Base-by-base conservation (phyloP, 2,113 vertebrate species). In the Archocentrus centrarchus region DNA sequence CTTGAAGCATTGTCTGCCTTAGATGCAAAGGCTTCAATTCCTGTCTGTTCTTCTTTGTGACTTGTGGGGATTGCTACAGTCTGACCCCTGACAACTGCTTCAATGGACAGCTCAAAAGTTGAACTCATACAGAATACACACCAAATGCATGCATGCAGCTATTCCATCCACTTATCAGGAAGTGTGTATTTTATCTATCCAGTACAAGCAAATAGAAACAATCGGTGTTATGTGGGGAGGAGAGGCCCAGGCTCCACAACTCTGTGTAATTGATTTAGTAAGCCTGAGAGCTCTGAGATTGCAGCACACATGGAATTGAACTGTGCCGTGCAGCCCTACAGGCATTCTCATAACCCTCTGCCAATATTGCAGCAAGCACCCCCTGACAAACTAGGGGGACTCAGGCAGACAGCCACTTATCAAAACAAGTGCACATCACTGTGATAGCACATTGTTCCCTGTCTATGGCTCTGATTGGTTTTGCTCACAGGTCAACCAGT, bases 201-300 rank as follows among this genome's bases (percentile, higher is more conserved):
- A 27, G 8, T 22, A 11, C 80, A 77, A 57, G 53, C 58, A 77
- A 76, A 87, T 50, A 77, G 79, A 88, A 93, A 88, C 89, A 87
- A 62, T 86, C 68, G 80, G 62, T 89, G 83, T 87, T 80, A 77
- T 66, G 79, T 77, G 80, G 59, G 85, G 44, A 80, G 83, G 83
- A 84, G 84, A 82, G 64, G 83, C 77, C 70, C 75, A 57, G 37
- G 84, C 82, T 90, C 82, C 83, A 83, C 86, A 90, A 82, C 62
- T 77, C 91, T 91, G 84, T 92, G 90, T 95, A 93, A 95, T 95
- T 94, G 93, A 94, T 95, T 93, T 91, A 85, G 93, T 88, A 85
- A 92, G 92, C 84, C 92, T 87, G 91, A 93, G 81, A 92, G 89
- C 91, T 90, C 79, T 20, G 75, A 93, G 91, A 94, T 94, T 93